Conservation (phyloP, 2,888 invertebrate species). For the Pemphredon lugubris region DNA sequence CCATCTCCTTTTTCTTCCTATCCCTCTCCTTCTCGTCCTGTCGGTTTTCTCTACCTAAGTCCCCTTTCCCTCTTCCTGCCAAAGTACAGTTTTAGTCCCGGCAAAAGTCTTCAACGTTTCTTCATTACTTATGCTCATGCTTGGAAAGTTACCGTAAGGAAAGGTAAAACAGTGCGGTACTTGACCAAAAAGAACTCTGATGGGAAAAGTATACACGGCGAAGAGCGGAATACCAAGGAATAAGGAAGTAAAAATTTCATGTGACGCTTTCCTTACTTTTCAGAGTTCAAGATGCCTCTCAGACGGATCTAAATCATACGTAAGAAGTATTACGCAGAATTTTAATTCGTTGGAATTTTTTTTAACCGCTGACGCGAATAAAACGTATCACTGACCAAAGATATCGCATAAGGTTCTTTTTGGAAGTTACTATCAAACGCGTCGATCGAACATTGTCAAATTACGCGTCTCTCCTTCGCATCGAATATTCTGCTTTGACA, state of each 20-base stretch:
- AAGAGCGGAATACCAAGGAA: constrained; percentile 20
- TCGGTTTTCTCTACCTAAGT: constrained; percentile 25
- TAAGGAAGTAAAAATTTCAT: constrained; percentile 43
- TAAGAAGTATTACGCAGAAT: background rate
- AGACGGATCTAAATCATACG: constrained; percentile 8
- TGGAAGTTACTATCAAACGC: too few relatives aligned
- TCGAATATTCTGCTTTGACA: too few relatives aligned
- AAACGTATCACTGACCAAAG: too few relatives aligned
- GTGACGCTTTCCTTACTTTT: constrained; percentile 7
- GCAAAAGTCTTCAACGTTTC: constrained; percentile 60
- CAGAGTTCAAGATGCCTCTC: background rate
- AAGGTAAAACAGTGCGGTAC: constrained; percentile 39
- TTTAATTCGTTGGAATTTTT: constrained; percentile 6
- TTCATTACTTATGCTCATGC: constrained; percentile 60
- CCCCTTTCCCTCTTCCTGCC: constrained; percentile 21
- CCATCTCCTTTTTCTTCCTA: constrained; percentile 21
- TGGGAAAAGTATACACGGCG: constrained; percentile 21
- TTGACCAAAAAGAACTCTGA: constrained; percentile 42
- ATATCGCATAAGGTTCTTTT: too few relatives aligned
- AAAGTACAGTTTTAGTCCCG: constrained; percentile 42
- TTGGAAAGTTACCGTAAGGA: constrained; percentile 34
- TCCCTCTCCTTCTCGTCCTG: background rate
- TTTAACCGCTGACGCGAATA: too few relatives aligned
- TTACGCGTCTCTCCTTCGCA: too few relatives aligned
- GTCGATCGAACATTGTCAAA: too few relatives aligned